Base-by-base conservation (phyloP, 2,113 vertebrate species). In the Triplophysa siluroides region DNA sequence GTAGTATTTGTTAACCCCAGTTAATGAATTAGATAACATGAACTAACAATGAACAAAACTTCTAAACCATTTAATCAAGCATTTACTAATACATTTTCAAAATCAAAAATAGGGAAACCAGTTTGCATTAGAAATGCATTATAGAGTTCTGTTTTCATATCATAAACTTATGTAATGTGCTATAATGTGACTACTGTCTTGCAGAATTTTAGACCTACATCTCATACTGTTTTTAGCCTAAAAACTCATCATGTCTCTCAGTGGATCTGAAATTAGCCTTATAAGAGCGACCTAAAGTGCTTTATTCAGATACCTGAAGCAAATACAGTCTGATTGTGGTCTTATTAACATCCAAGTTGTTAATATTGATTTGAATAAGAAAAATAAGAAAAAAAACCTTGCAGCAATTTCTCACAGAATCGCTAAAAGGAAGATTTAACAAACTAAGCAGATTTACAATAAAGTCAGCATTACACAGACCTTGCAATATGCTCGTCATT, bases 401-500 rank as follows among this genome's bases (percentile, higher is more conserved):
- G 76, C 12, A 58, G 74, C 47, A 74, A n/a, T 74, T 64, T 62
- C 60, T 21, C 71, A 60, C 76, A 66, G 63, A 18, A 65, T 41
- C n/a, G 11, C 50, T 54, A 26, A 33, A 18, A 43, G 21, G 2
- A 52, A 66, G 61, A 74, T 52, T 45, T 41, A 12, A 14, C 69
- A 80, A 64, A 47, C 47, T 16, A 41, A 63, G 41, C 38, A 9
- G 18, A 33, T 45, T 24, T 60, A 62, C 89, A 86, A 92, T 90
- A 91, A 91, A 90, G 85, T 84, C 33, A 86, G 90, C n/a, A 87
- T 91, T 91, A 90, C 66, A 73, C 85, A 64, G 83, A 86, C 71
- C 63, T 88, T 81, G 81, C 77, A 72, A 33, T 52, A 29, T 58
- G 54, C 47, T 79, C 54, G 74, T 84, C 76, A 84, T 85, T 83